Base-by-base conservation (phyloP, 2,888 invertebrate species). In the Uropetala carovei region DNA sequence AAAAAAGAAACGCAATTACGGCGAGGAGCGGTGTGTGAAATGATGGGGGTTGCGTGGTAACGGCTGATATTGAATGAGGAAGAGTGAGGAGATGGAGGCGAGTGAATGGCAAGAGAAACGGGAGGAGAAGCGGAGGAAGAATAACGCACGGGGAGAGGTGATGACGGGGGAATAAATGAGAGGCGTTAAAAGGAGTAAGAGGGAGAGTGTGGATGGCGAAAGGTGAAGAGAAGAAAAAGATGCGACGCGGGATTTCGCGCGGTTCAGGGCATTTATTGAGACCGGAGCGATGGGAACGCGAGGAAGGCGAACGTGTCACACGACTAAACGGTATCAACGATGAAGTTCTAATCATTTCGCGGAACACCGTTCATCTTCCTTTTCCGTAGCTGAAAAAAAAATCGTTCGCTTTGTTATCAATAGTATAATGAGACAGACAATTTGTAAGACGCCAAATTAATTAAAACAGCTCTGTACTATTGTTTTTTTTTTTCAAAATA, bases 131-230 rank as follows among this genome's bases (percentile, higher is more conserved):
- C 18, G 75, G 18, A 75, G 27, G 27, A 13, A 75, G 75, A 75
- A 14, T 13, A 75, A 75, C 27, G 27, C 75, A 14, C 14, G 75
- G 2, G 75, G 27, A n/a, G 75, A 75, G 75, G 75, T 75, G 75
- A 75, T 75, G 75, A 75, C 27, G 75, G 22, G 13, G 75, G 75
- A 75, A 75, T 75, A 27, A 75, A 75, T 75, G 75, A 75, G 75
- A 75, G 11, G 75, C 27, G 75, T 75, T 68, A 68, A 43, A 43
- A 68, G 68, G 68, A 27, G 22, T 18, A n/a, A n/a, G 75, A 14
- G 75, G 27, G 11, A n/a, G 9, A 68, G 68, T 22, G 75, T 11
- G 16, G 75, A 75, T 75, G 68, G 5, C 68, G 68, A 18, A 18
- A n/a, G n/a, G 68, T 5, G 43, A 43, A 43, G 43, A 43, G 43